Evolutionary conservation across 1,140 invertebrate genomes (phyloP), one percentile per base, ranked within the genome.

Genomic region (Yoshiicerus persimilis): DNA sequence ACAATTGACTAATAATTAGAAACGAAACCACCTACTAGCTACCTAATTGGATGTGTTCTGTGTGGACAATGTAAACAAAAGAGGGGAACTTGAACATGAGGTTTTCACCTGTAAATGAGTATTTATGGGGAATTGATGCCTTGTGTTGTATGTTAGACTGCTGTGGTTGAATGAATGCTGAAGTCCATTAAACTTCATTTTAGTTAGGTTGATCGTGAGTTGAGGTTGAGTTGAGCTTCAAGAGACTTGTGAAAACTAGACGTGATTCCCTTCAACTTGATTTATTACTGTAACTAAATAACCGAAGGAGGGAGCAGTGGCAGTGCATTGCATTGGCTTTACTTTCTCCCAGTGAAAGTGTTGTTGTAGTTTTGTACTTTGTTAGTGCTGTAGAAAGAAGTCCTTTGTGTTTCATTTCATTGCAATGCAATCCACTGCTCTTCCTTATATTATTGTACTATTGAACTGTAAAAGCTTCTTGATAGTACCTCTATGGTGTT

Each of bases 171-270:
- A n/a, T 34, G 75, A 80, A 80, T 80, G 75, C 11, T 23, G 83
- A 16, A 84, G 41, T 47, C 83, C 83, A 84, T 84, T 84, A 84
- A 84, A 84, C 47, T 84, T 84, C 83, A 84, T 84, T 84, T 84
- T 47, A 41, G 38, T 84, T 84, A 84, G 23, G 38, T 27, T 80
- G 75, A n/a, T 75, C 27, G 25, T 84, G 83, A 62, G 83, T 84
- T 80, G 75, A 80, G 75, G 75, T 80, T 80, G 75, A 38, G 75
- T 80, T 80, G 75, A 38, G 75, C 75, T 80, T 80, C 75, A 80
- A 80, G 75, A 70, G 66, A 70, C 66, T 70, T 70, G 66, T 30
- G 66, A 80, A 80, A 80, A 80, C 75, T 80, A 32, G 75, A 80
- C 75, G 75, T 80, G 75, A 80, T 80, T 80, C 75, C 75, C 75